These are phyloP conservation scores for Ovis aries DNA, from an alignment of 2,113 vertebrate genomes.

Conservation along the genomic window DNA sequence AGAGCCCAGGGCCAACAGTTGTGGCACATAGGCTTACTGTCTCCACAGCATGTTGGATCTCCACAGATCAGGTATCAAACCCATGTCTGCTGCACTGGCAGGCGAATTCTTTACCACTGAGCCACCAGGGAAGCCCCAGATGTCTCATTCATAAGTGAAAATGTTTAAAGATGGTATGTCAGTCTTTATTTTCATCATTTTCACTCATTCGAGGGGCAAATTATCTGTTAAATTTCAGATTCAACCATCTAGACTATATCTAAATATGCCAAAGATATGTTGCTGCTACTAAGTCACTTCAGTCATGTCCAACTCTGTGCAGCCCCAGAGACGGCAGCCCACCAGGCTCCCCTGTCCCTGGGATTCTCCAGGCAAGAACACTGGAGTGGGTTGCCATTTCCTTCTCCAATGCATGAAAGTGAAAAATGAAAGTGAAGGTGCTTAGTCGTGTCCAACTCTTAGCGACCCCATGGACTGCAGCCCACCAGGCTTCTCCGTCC, in stretches of 20 bases:
- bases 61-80: neutral
- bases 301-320: no score
- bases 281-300: no score
- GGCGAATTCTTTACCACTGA: neutral
- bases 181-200: conserved; percentile 25
- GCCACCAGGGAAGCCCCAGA: neutral
- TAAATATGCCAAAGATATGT: neutral
- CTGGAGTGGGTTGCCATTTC: no score
- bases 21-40: neutral
- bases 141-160: neutral
- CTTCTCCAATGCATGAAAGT: no score
- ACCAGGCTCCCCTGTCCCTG: no score
- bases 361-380: no score
- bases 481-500: no score
- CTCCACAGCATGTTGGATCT: neutral
- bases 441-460: no score
- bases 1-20: neutral
- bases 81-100: neutral
- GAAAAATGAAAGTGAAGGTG: no score
- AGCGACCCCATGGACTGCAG: no score
- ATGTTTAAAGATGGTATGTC: neutral
- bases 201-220: neutral
- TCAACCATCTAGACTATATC: neutral
- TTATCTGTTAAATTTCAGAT: neutral
- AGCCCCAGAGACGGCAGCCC: no score